Conservation (phyloP, 2,797 vertebrate species). For the Synaphobranchus kaupii region DNA sequence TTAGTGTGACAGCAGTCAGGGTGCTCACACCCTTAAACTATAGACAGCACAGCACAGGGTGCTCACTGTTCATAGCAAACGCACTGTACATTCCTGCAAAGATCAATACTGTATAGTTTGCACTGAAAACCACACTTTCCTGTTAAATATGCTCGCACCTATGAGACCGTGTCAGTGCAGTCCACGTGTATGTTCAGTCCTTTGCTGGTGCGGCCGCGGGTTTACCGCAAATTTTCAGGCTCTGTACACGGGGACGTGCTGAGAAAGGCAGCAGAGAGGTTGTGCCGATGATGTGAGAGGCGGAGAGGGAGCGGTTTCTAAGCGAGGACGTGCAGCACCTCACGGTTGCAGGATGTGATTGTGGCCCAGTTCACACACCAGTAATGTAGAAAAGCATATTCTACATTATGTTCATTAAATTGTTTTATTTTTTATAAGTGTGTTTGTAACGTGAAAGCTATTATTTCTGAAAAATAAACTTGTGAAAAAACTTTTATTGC, state of each 20-base stretch:
- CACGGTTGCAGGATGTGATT: neutral
- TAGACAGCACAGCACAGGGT: no score
- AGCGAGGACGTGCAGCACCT: neutral
- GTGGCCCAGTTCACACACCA: neutral
- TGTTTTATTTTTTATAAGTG: slow-evolving; percentile 15
- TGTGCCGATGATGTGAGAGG: neutral
- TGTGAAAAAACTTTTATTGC: neutral
- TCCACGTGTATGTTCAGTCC: neutral
- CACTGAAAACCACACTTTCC: neutral
- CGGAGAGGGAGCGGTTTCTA: no score
- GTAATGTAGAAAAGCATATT: slow-evolving; percentile 17
- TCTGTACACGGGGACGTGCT: neutral
- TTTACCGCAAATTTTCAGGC: no score
- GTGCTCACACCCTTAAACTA: no score
- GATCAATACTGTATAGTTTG: neutral
- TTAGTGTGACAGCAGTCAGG: neutral
- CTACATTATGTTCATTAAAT: slow-evolving; percentile 14
- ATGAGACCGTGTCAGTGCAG: neutral
- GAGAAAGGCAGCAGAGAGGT: neutral
- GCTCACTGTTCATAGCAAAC: no score
- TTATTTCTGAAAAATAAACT: slow-evolving; percentile 25
- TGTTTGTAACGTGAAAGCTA: neutral
- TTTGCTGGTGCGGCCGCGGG: neutral
- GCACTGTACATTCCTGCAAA: no score
- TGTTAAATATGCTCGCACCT: neutral